Evolutionary conservation across 1,140 invertebrate species (phyloP), one percentile per base, ranked within the genome.

Genomic region (Chymomyza costata): DNA sequence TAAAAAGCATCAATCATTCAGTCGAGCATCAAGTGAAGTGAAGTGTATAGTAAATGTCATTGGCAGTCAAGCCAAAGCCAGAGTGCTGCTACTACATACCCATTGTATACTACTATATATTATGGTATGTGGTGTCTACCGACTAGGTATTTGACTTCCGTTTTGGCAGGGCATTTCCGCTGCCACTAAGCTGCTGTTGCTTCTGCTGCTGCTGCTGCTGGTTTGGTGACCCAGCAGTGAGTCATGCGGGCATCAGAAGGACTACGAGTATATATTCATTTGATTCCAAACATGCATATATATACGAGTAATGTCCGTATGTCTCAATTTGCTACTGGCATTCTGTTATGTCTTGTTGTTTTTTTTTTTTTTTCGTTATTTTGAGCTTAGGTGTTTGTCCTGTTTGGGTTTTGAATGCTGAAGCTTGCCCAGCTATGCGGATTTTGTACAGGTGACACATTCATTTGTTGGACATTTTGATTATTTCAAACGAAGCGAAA

Each of bases 1-100:
- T 73, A 78, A 80, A 71, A 70, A 64, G 67, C 73, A 78, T 78
- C 73, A 78, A 80, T 78, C 73, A 80, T 80, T 80, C 73, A 78
- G 58, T 71, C 47, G 46, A 80, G 59, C 73, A 65, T 70, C 73
- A 45, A 78, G 67, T 64, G 63, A 64, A 64, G 52, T 80, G 59
- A 70, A 80, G 73, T 73, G 73, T 80, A 80, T 67, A 80, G 67
- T 64, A 71, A 80, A 80, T 80, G 73, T 80, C 73, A 80, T 51
- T 65, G 67, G 55, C 65, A 65, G 50, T 62, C 51, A 48, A 19
- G 25, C 34, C 3, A 14, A n/a, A n/a, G n/a, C n/a, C n/a, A n/a
- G n/a, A n/a, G n/a, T n/a, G n/a, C n/a, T n/a, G n/a, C n/a, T n/a
- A n/a, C n/a, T n/a, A n/a, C n/a, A n/a, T n/a, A n/a, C n/a, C n/a